A percentile compares a stretch with the other conserved stretches of the same genome.
Conservation (phyloP, 2,888 invertebrate genomes). For the Drosophila picticornis region DNA sequence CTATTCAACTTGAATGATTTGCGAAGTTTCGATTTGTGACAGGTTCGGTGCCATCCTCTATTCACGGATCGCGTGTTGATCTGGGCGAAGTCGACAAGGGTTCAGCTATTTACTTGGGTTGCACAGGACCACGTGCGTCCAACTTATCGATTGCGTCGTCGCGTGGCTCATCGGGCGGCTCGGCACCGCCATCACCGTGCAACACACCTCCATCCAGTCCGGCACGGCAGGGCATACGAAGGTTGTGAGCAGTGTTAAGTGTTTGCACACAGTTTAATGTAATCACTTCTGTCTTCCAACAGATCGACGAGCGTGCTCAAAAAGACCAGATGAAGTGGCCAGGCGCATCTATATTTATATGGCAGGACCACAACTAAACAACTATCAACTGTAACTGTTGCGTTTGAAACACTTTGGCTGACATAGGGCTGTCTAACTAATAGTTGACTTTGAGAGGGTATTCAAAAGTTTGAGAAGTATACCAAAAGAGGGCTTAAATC, state of each 20-base stretch:
- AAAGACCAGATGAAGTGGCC: slow-evolving; percentile 79
- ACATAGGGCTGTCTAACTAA: neutral
- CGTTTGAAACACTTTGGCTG: slow-evolving; percentile 26
- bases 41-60: slow-evolving; percentile 91
- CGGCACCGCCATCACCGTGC: slow-evolving; percentile 92
- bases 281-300: neutral
- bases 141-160: slow-evolving; percentile 83
- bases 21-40: slow-evolving; percentile 8
- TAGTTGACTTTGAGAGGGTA: neutral
- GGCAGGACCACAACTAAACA: slow-evolving; percentile 9
- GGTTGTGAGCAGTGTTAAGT: slow-evolving; percentile 58
- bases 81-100: slow-evolving; percentile 87
- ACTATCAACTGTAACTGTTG: slow-evolving; percentile 13
- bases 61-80: slow-evolving; percentile 90
- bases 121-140: slow-evolving; percentile 82
- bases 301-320: slow-evolving; percentile 80
- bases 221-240: slow-evolving; percentile 87
- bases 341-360: slow-evolving; percentile 5
- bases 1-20: neutral
- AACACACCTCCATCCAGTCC: slow-evolving; percentile 92
- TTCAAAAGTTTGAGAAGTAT: neutral
- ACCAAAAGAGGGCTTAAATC: neutral
- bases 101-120: slow-evolving; percentile 88
- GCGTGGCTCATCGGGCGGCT: slow-evolving; percentile 87
- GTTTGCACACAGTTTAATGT: neutral